Evolutionary conservation across 1,140 invertebrate species (phyloP), one percentile per base, ranked within the genome.

Genomic region (Acromyrmex charruanus): DNA sequence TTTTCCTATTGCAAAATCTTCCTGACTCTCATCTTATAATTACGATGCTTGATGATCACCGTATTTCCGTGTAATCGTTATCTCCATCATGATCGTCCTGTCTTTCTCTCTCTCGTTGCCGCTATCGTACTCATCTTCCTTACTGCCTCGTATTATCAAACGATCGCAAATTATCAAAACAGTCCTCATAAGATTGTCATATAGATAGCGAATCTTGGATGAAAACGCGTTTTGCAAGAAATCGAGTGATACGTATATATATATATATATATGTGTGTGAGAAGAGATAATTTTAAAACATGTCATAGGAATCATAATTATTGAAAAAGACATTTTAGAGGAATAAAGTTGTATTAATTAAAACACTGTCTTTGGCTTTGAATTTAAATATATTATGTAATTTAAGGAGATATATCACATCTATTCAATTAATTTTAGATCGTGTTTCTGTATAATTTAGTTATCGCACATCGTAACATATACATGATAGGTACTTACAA

Each of bases 401-500:
- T 44, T 53, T 49, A 49, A 28, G 25, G 9, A 35, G 31, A 35
- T 5, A 35, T 35, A 35, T 35, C 14, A 18, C 35, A 2, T 49
- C 35, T 84, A 75, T 25, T 51, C 21, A 44, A 69, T 84, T 49
- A 51, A 84, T 71, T 44, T 35, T 14, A 35, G 39, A 59, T 12
- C n/a, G 39, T 3, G 55, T 21, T 28, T 25, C 69, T 49, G n/a
- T 39, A 49, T 51, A 84, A 84, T 51, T 61, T 49, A 74, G 53
- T 74, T 82, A 61, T 58, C 49, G 44, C 44, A 31, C 28, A 61
- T 74, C 69, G n/a, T 74, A 61, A 84, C 35, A 28, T 31, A n/a
- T 69, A 49, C 12, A 51, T 72, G 63, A 80, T 79, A 66, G 44
- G 59, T 66, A 71, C 65, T 81, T 81, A 74, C 58, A 82, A 59